Evolutionary conservation across 2,888 invertebrate genomes (phyloP), one percentile per base, ranked within the genome.

Genomic region (Sinopyrophorus schimmeli): DNA sequence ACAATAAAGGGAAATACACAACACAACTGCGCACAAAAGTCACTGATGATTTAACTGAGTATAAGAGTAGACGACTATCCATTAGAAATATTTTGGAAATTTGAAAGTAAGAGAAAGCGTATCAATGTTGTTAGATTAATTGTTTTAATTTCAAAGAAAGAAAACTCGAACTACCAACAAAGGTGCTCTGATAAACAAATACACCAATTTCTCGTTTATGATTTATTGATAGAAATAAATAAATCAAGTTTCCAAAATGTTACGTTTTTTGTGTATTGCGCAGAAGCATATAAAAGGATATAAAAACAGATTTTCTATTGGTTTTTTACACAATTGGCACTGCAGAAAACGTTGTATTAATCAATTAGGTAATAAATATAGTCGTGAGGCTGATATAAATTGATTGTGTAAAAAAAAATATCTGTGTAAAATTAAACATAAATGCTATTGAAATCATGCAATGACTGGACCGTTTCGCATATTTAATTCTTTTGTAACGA

Each of bases 351-450:
- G 60, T 63, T 61, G 61, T 64, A 57, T 54, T 57, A 57, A 57
- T 47, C 49, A 53, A 52, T 42, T 55, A 60, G 53, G 37, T 63
- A 65, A 62, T 58, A 64, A 66, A 60, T 62, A 59, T 64, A 67
- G 64, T 62, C 62, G 58, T 58, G 58, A 61, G 61, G 63, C 64
- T 63, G 60, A 64, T 59, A 58, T 65, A 65, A 67, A 62, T 63
- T 66, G 65, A 62, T 65, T 64, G 66, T 67, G 53, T 56, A 59
- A 66, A n/a, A n/a, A n/a, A n/a, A n/a, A 65, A 60, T 54, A 59
- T 63, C 60, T 69, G 57, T 69, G 64, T 64, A 64, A 68, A 61
- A 66, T 61, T 57, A 55, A 53, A 64, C 62, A 57, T 63, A 64
- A 66, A 60, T 53, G 53, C 58, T 53, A 58, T 43, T 42, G 63